Conservation (phyloP, 2,113 vertebrate species). For the Rissa tridactyla region DNA sequence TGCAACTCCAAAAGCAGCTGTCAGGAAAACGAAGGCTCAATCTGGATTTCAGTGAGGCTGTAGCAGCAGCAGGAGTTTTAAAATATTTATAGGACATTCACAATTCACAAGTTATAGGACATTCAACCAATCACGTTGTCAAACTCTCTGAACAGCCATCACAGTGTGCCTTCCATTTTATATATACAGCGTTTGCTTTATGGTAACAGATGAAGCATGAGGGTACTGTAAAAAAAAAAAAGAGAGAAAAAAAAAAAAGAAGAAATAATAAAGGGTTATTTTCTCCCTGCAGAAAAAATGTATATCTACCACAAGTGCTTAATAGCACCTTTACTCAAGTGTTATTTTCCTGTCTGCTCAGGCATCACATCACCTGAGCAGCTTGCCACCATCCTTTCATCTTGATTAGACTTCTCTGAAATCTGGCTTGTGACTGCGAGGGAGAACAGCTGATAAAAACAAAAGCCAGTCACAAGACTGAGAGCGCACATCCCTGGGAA, state of each 20-base stretch:
- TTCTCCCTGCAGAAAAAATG: neutral
- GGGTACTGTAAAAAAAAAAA: neutral
- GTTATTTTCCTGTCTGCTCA: neutral
- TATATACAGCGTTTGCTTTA: neutral
- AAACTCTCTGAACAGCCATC: neutral
- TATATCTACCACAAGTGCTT: neutral
- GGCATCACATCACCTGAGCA: neutral
- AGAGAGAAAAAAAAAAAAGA: neutral
- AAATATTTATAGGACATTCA: slow-evolving; percentile 54
- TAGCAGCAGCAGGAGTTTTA: slow-evolving; percentile 3
- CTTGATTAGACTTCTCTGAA: neutral
- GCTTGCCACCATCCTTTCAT: neutral
- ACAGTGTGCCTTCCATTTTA: neutral
- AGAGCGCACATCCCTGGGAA: neutral
- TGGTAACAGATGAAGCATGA: neutral
- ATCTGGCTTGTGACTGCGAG: neutral
- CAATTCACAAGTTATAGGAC: neutral
- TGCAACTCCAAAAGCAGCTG: neutral
- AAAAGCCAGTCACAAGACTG: neutral
- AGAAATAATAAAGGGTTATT: neutral
- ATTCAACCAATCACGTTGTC: neutral
- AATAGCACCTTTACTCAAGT: neutral
- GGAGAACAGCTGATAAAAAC: neutral
- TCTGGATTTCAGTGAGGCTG: slow-evolving; percentile 8
- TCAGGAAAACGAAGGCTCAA: slow-evolving; percentile 11